Evolutionary conservation across 2,888 invertebrate species (phyloP), one percentile per base, ranked within the genome.

Genomic region (Caenorhabditis drosophilae): DNA sequence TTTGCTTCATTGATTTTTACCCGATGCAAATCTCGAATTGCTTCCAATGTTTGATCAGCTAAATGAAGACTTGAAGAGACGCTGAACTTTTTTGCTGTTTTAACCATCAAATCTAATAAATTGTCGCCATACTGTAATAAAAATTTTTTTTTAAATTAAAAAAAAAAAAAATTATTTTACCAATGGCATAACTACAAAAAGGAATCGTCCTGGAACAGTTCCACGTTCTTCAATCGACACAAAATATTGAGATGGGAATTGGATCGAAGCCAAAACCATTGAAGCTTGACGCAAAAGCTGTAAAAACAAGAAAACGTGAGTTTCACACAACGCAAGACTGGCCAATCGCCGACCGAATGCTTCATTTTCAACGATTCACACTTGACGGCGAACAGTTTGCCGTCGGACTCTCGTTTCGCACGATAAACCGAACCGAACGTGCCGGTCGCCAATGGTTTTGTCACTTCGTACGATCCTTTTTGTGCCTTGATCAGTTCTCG

Each of bases 281-380:
- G 67, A 67, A 38, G 58, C 58, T 50, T 67, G 67, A 20, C 67
- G 67, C 4, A 67, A 53, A 15, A 67, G 51, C 63, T 63, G 52
- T 12, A 53, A 50, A 40, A 11, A 1, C 3, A 15, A 0, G 2
- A 22, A n/a, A n/a, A n/a, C n/a, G n/a, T n/a, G n/a, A n/a, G n/a
- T n/a, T n/a, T n/a, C n/a, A n/a, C n/a, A n/a, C n/a, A n/a, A n/a
- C n/a, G n/a, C n/a, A n/a, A n/a, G n/a, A 7, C 2, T 9, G 25
- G 15, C 1, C 12, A 4, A 4, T 3, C 36, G 20, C 60, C 34
- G 15, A 63, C 63, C 60, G 67, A 67, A 16, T 53, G 55, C 36
- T 67, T 67, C 60, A 67, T 53, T 31, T 54, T 60, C 36, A 67
- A 41, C 49, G 67, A 60, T 22, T 67, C 67, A 44, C 67, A 67